Evolutionary conservation across 2,888 invertebrate genomes (phyloP).

Genomic region (Drosophila flavopinicola): DNA sequence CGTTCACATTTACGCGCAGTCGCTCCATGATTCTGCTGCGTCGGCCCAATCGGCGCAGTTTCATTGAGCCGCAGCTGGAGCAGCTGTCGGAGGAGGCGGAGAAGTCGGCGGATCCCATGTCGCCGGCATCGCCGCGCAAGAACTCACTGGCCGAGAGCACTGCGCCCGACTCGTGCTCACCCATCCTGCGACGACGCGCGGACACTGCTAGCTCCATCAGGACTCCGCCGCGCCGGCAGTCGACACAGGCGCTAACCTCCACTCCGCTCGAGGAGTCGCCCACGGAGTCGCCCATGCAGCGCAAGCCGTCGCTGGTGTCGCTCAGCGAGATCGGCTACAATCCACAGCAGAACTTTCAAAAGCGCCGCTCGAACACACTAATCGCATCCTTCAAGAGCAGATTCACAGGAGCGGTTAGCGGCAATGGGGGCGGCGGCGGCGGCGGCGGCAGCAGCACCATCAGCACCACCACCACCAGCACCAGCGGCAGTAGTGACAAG

Average conservation of each 20-base stretch:
- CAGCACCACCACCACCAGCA: not conserved
- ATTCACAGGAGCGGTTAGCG: slow-evolving; percentile 42
- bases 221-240: slow-evolving; percentile 65
- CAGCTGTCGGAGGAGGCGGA: slow-evolving; percentile 83
- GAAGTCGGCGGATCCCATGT: slow-evolving; percentile 75
- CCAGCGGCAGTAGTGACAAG: slow-evolving; percentile 63
- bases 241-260: slow-evolving; percentile 65
- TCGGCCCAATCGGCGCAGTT: slow-evolving; percentile 82
- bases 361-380: slow-evolving; percentile 80
- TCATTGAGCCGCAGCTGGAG: slow-evolving; percentile 83
- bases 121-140: slow-evolving; percentile 76
- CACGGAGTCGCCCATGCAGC: slow-evolving; percentile 24
- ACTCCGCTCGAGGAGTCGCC: slow-evolving; percentile 65
- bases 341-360: slow-evolving; percentile 81
- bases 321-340: slow-evolving; percentile 55
- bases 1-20: slow-evolving; percentile 83
- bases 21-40: slow-evolving; percentile 83
- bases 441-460: slow-evolving; percentile 34
- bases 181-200: slow-evolving; percentile 50
- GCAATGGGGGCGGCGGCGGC: slow-evolving; percentile 27
- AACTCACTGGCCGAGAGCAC: slow-evolving; percentile 64
- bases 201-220: slow-evolving; percentile 47
- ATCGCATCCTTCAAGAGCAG: slow-evolving; percentile 82
- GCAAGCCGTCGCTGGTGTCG: slow-evolving; percentile 63
- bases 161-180: slow-evolving; percentile 36